Base-by-base conservation (phyloP, 2,797 vertebrate genomes). In the Oreochromis mossambicus region DNA sequence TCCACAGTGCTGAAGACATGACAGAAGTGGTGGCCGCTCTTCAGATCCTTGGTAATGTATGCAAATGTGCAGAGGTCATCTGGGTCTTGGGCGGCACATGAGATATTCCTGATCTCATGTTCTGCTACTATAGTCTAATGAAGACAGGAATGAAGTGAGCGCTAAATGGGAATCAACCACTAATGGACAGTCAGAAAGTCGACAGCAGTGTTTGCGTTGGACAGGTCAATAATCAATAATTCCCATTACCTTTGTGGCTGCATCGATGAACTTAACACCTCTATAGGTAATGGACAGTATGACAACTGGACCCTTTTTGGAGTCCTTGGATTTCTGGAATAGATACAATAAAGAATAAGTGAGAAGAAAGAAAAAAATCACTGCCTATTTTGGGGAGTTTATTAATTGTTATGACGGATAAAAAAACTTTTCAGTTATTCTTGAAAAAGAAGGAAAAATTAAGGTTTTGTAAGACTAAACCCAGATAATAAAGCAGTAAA, bases 31-130 rank as follows among this genome's bases (percentile, higher is more conserved):
- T 99, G 98, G 93, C 97, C 97, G 13, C 98, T 99, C 94, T 98
- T 98, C 91, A 99, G 96, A 94, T 99, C 98, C 97, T 99, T 99
- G 94, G 98, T 99, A 94, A 99, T 99, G 93, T 99, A 99, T 78
- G 98, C 98, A 15, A 99, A 99, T 0, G 98, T 98, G 88, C 98
- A 98, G 87, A 99, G 97, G 92, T 99, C 98, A 86, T 99, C 98
- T 0, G 98, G 98, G 94, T 99, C 98, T 93, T 99, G 98, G 83
- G 98, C 98, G 0, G 98, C 98, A 3, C 98, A 99, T n/a, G 98
- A 99, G 90, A 99, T 99, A 95, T 99, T 99, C 86, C 98, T 96
- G 94, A 99, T 99, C 96, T 99, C 98, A 0, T 99, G 98, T 92
- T 99, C 98, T 2, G 98, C 98, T 9, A 99, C 98, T 90, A 99